A percentile compares a stretch with the other conserved stretches of the same genome.
Conservation (phyloP, 2,113 vertebrate species). For the Stercorarius parasiticus region DNA sequence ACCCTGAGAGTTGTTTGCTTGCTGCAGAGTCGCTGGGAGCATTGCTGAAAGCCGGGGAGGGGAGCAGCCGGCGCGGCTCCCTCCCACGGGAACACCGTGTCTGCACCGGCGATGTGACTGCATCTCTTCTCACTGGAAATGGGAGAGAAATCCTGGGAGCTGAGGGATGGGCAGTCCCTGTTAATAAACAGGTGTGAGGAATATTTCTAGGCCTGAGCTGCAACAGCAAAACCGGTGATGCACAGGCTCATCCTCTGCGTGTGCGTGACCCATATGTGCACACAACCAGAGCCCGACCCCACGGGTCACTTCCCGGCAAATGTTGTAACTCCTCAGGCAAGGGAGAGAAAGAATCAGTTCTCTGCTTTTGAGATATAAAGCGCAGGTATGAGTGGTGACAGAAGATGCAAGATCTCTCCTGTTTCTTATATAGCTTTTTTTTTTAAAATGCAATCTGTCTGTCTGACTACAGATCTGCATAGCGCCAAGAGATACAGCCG, state of each 20-base stretch:
- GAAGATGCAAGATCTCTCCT: not conserved
- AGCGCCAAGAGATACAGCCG: not conserved
- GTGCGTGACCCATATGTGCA: rapidly evolving
- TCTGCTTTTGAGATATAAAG: not conserved
- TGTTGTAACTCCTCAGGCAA: rapidly evolving
- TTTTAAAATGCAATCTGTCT: not conserved
- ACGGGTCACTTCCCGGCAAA: not conserved
- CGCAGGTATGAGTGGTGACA: not conserved
- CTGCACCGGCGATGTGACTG: not conserved
- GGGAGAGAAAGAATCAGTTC: not conserved
- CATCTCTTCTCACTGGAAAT: not conserved
- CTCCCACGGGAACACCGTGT: rapidly evolving
- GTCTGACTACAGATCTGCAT: not conserved
- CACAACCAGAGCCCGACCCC: not conserved
- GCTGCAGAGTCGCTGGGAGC: not conserved
- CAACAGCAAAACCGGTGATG: not conserved
- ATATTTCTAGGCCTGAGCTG: not conserved
- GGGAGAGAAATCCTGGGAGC: not conserved
- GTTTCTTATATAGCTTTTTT: not conserved
- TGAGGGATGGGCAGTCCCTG: not conserved
- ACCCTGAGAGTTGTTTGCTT: not conserved
- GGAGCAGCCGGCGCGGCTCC: not conserved
- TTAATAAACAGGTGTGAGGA: not conserved
- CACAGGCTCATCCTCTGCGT: not conserved
- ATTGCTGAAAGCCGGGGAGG: not conserved